Conservation (phyloP, 37 sponge, comb jelly and placozoan species). For the Chondrosia reniformis region DNA sequence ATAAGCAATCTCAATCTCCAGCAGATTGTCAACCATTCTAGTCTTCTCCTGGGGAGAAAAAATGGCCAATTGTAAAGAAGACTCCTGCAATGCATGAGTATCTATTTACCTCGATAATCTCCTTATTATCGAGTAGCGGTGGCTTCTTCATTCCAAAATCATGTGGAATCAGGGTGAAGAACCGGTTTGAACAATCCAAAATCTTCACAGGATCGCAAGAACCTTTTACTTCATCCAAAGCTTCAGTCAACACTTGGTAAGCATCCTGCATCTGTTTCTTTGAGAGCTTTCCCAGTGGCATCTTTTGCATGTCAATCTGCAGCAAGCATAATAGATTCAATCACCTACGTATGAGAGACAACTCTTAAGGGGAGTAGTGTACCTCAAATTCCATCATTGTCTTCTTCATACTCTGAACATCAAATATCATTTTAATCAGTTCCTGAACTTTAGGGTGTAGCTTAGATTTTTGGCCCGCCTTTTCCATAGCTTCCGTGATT, state of each 20-base stretch:
- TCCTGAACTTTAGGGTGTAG: slow-evolving; percentile 79
- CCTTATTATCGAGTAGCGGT: slow-evolving; percentile 72
- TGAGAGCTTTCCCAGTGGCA: slow-evolving; percentile 98
- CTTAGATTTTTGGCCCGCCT: slow-evolving; percentile 70
- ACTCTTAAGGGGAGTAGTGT: neutral
- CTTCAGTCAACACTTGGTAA: slow-evolving; percentile 80
- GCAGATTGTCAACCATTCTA: slow-evolving; percentile 88
- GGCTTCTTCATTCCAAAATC: slow-evolving; percentile 96
- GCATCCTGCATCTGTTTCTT: slow-evolving; percentile 87
- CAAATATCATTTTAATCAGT: slow-evolving; percentile 87
- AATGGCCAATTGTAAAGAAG: neutral
- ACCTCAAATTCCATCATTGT: slow-evolving; percentile 96
- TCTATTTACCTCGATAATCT: slow-evolving; percentile 53
- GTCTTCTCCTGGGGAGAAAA: slow-evolving; percentile 55
- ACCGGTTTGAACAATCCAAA: slow-evolving; percentile 87
- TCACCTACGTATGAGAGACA: neutral
- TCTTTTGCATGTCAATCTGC: slow-evolving; percentile 98
- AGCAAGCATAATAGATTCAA: neutral
- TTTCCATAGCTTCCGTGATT: neutral
- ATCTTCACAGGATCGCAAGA: slow-evolving; percentile 52
- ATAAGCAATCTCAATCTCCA: slow-evolving; percentile 97
- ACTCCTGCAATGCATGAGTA: neutral
- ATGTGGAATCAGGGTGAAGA: slow-evolving; percentile 98
- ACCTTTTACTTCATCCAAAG: slow-evolving; percentile 52
- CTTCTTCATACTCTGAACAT: slow-evolving; percentile 93